A percentile compares a stretch with the other conserved stretches of the same genome.
phyloP scores from a whole-genome alignment of 2,113 vertebrate genomes.

The Donacobius atricapilla region DNA sequence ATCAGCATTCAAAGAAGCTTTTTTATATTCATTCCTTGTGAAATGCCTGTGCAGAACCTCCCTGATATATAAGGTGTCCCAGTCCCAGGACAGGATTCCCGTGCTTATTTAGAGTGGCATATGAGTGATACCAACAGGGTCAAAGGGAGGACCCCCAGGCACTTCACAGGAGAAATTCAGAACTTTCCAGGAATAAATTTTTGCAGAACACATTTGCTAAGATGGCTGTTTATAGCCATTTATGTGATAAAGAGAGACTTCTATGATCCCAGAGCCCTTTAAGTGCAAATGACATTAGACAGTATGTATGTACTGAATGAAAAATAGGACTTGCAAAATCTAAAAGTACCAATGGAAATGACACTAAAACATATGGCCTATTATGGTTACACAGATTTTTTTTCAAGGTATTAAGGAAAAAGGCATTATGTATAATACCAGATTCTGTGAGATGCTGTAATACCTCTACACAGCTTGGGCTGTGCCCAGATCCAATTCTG shows the following conservation, averaged over 20 bases:
- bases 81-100: background rate
- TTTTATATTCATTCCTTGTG: background rate
- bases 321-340: background rate
- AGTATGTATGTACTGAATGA: background rate
- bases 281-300: background rate
- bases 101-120: background rate
- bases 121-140: background rate
- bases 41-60: background rate
- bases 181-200: background rate
- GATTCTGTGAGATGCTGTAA: background rate
- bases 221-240: background rate
- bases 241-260: background rate
- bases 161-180: background rate
- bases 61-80: background rate
- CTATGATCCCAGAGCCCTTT: background rate
- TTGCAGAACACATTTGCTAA: background rate
- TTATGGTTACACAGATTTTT: background rate
- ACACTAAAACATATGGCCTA: background rate
- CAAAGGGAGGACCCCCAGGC: background rate
- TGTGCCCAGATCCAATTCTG: background rate
- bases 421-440: background rate
- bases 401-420: background rate
- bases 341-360: constrained; percentile 7
- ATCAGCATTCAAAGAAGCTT: background rate
- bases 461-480: rapidly evolving